These are phyloP conservation scores for Proisotoma minuta DNA, from an alignment of 2,888 invertebrate species.

Conservation along the genomic window DNA sequence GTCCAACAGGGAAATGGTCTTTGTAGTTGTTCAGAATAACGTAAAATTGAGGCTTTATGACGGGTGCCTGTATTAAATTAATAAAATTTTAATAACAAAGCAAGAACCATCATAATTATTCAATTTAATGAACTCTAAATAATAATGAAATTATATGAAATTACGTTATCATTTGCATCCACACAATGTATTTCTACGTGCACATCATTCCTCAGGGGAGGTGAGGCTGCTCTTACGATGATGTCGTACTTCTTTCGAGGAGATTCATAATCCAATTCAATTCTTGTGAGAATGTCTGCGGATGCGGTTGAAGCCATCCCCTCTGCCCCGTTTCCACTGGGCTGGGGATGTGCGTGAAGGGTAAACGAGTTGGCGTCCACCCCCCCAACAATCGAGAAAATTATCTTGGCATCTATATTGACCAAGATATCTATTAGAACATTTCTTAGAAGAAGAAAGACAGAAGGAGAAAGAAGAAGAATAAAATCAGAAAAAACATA, in stretches of 20 bases:
- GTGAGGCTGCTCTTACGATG: constrained; percentile 82
- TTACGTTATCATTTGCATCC: constrained; percentile 89
- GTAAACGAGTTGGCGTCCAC: constrained; percentile 84
- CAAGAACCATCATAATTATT: no score
- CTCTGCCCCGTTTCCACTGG: constrained; percentile 60
- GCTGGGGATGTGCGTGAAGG: constrained; percentile 65
- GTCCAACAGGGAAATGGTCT: constrained; percentile 86
- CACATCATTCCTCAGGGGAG: constrained; percentile 81
- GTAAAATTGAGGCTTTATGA: constrained; percentile 55
- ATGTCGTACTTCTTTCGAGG: constrained; percentile 70
- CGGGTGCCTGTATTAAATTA: constrained; percentile 26
- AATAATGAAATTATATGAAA: no score
- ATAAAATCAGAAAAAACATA: no score
- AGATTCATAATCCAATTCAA: constrained; percentile 94
- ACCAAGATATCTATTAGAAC: constrained; percentile 47
- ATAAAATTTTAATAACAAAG: background rate
- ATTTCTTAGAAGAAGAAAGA: background rate
- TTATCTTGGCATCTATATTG: constrained; percentile 84
- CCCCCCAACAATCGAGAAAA: constrained; percentile 91
- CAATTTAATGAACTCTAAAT: no score
- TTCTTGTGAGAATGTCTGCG: constrained; percentile 81
- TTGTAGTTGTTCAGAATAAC: constrained; percentile 93
- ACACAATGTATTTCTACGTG: constrained; percentile 82
- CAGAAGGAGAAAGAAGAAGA: no score
- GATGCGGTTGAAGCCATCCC: constrained; percentile 52